These are phyloP conservation scores for Rugalucina vietnamica DNA, from an alignment of 2,888 invertebrate genomes.

Conservation along the genomic window DNA sequence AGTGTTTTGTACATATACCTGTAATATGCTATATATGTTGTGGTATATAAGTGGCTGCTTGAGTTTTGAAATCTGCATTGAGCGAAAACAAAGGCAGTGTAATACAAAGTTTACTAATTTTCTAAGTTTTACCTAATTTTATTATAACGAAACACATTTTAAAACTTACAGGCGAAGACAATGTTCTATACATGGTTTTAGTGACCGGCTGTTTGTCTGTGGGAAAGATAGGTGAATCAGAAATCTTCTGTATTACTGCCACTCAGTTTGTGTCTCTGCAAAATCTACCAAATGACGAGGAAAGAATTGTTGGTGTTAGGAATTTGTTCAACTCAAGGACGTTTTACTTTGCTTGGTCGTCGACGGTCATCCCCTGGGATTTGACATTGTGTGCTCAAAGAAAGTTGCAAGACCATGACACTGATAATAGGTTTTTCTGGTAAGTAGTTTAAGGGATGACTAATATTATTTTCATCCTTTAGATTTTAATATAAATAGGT, in stretches of 20 bases:
- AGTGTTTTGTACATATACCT: no score
- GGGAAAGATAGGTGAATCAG: slow-evolving; percentile 96
- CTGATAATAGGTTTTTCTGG: slow-evolving; percentile 99
- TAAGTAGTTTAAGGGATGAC: slow-evolving; percentile 82
- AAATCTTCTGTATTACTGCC: slow-evolving; percentile 97
- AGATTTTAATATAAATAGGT: no score
- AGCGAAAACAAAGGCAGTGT: no score
- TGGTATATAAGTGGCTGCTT: no score
- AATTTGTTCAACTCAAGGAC: slow-evolving; percentile 98
- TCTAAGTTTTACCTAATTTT: no score
- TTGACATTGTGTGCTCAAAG: slow-evolving; percentile 97
- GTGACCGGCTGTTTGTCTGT: slow-evolving; percentile 98
- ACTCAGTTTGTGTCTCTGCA: slow-evolving; percentile 94
- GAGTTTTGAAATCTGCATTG: no score
- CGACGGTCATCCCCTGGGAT: slow-evolving; percentile 89
- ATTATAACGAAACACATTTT: no score
- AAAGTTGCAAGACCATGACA: slow-evolving; percentile 90
- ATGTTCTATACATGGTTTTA: slow-evolving; percentile 92
- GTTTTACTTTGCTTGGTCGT: slow-evolving; percentile 97
- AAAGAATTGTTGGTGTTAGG: slow-evolving; percentile 85
- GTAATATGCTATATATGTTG: no score
- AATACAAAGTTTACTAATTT: no score
- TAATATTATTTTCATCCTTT: no score
- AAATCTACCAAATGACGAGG: slow-evolving; percentile 83
- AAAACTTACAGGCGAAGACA: slow-evolving; percentile 75